Percentiles rank a stretch among this genome's conserved stretches.
Conservation (phyloP, 2,113 vertebrate species). For the Aramus guarauna region DNA sequence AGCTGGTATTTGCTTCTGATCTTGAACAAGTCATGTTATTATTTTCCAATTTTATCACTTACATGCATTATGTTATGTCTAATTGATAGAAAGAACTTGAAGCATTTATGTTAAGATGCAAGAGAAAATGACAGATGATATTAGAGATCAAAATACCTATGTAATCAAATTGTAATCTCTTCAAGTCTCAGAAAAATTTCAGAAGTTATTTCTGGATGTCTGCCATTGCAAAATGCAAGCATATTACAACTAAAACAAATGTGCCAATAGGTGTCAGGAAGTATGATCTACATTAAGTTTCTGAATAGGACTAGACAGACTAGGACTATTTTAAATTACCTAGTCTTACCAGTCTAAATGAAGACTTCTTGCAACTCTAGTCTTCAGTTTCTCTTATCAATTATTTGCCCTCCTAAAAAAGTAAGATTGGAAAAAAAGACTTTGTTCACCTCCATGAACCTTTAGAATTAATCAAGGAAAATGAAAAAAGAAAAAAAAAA, state of each 20-base stretch:
- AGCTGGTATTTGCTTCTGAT: background rate
- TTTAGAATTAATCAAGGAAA: background rate
- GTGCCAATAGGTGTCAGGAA: background rate
- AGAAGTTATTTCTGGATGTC: background rate
- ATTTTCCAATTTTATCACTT: background rate
- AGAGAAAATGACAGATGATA: background rate
- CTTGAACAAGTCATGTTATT: background rate
- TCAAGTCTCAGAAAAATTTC: background rate
- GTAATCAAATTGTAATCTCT: background rate
- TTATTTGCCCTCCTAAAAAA: background rate
- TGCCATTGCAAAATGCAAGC: background rate
- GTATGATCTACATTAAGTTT: background rate
- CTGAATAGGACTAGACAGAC: background rate
- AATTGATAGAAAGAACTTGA: background rate
- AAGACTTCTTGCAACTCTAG: background rate
- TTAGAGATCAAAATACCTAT: background rate
- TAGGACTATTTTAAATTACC: background rate
- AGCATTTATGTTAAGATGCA: background rate
- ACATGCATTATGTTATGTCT: background rate
- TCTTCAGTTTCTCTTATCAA: background rate
- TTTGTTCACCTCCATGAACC: background rate
- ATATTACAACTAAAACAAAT: background rate
- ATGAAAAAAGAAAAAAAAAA: background rate
- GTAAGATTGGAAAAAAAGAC: background rate
- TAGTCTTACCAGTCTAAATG: background rate